A percentile compares a stretch with the other conserved stretches of the same genome.
phyloP scores from a whole-genome alignment of 1,140 invertebrate genomes.

The Callitettix versicolor region DNA sequence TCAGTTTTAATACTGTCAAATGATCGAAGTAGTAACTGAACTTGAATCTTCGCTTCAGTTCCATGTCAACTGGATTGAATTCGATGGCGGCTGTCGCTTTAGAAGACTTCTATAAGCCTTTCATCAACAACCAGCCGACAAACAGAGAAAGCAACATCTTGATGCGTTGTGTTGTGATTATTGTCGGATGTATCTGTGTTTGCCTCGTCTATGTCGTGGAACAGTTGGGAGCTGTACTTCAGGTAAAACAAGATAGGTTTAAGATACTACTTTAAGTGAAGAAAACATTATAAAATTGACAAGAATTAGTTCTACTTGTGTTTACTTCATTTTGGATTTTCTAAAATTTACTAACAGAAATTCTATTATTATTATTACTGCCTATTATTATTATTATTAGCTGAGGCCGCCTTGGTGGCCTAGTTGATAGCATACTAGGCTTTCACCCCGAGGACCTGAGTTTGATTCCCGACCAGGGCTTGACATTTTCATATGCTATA shows the following conservation, averaged over 20 bases:
- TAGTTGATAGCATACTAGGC: too few relatives aligned
- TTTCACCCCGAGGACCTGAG: too few relatives aligned
- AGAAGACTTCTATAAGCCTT: constrained; percentile 46
- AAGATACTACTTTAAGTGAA: neutral
- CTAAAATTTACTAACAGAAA: neutral
- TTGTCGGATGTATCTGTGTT: constrained; percentile 44
- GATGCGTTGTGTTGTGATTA: constrained; percentile 44
- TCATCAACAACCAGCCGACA: constrained; percentile 31
- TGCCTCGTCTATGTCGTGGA: constrained; percentile 47
- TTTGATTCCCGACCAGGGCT: too few relatives aligned
- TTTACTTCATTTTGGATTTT: neutral
- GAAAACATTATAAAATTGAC: neutral
- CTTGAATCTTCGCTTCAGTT: too few relatives aligned
- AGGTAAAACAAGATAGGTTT: constrained; percentile 29
- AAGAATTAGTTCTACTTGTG: neutral
- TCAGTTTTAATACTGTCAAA: too few relatives aligned
- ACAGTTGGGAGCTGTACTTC: constrained; percentile 43
- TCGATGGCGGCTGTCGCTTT: constrained; percentile 50
- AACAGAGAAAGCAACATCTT: constrained; percentile 35
- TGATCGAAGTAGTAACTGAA: too few relatives aligned
- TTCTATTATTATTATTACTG: too few relatives aligned
- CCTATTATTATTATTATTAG: neutral
- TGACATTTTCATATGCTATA: too few relatives aligned
- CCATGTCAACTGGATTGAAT: constrained; percentile 53
- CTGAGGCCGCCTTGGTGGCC: too few relatives aligned